phyloP scores from a whole-genome alignment of 2,797 vertebrate species.

The Enteromius viviparus region DNA sequence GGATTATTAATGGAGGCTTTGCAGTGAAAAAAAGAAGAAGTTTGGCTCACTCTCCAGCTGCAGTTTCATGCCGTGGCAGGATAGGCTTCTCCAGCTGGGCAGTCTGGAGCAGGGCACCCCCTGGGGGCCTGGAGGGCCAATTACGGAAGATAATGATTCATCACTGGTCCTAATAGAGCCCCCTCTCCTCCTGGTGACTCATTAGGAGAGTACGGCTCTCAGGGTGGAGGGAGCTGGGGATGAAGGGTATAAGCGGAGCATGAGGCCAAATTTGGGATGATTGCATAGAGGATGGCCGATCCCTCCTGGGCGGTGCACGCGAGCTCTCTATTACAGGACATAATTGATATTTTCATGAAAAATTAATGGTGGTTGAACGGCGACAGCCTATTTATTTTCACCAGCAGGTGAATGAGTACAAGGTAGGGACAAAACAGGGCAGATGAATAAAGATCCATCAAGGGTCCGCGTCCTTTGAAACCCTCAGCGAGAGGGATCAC shows the following conservation, averaged over 20 bases:
- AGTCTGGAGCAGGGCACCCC: conserved; percentile 78
- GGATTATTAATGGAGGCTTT: conserved; percentile 63
- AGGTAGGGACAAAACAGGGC: conserved; percentile 49
- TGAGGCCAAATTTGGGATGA: conserved; percentile 71
- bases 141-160: conserved; percentile 82
- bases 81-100: conserved; percentile 65
- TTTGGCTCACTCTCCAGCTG: conserved; percentile 54
- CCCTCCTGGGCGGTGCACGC: conserved; percentile 67
- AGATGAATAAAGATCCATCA: conserved; percentile 47
- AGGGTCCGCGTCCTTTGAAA: conserved; percentile 23
- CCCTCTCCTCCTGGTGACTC: conserved; percentile 75
- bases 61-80: conserved; percentile 61
- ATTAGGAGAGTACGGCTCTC: conserved; percentile 74
- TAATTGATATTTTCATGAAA: conserved; percentile 86
- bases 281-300: conserved; percentile 71
- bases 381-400: conserved; percentile 73
- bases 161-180: conserved; percentile 77
- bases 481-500: conserved; percentile 8
- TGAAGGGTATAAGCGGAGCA: conserved; percentile 60
- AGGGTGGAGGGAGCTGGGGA: conserved; percentile 52
- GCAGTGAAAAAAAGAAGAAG: not conserved
- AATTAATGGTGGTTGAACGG: conserved; percentile 72
- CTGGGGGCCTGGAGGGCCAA: conserved; percentile 79
- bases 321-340: conserved; percentile 79
- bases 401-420: conserved; percentile 62